Evolutionary conservation across 2,113 vertebrate genomes (phyloP).

Genomic region (Crotalus tigris): DNA sequence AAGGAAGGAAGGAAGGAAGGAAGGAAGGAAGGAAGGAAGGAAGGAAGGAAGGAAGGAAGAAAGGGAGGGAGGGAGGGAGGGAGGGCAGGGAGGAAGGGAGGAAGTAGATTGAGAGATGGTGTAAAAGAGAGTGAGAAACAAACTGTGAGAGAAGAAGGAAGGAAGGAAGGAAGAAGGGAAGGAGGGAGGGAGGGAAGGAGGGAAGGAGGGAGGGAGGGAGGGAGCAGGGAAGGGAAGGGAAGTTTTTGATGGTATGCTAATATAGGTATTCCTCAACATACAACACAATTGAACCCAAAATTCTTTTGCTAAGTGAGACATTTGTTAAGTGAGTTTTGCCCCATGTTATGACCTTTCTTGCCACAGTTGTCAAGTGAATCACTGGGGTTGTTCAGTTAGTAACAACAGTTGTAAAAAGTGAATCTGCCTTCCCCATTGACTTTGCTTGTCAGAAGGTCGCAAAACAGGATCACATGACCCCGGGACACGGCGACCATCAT

Average conservation of each 20-base stretch:
- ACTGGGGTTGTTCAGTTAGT: neutral
- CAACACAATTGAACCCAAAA: neutral
- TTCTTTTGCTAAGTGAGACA: neutral
- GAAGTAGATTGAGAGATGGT: too few relatives aligned
- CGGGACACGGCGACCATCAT: neutral
- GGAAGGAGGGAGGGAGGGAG: neutral
- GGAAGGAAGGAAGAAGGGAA: neutral
- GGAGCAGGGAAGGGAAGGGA: neutral
- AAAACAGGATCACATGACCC: neutral
- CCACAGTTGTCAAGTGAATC: neutral
- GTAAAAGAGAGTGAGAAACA: too few relatives aligned
- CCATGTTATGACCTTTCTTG: neutral
- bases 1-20: constrained; percentile 25
- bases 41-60: neutral
- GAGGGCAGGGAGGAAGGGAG: too few relatives aligned
- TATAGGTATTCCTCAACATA: neutral
- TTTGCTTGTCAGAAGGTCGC: neutral
- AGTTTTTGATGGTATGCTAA: neutral
- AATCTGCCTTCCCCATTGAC: neutral
- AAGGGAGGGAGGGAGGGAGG: too few relatives aligned
- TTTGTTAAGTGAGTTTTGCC: neutral
- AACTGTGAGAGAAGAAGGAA: neutral
- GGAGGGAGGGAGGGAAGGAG: neutral
- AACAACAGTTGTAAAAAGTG: neutral
- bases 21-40: too few relatives aligned